Conservation (phyloP, 1,140 invertebrate genomes). For the Drosophila yakuba region DNA sequence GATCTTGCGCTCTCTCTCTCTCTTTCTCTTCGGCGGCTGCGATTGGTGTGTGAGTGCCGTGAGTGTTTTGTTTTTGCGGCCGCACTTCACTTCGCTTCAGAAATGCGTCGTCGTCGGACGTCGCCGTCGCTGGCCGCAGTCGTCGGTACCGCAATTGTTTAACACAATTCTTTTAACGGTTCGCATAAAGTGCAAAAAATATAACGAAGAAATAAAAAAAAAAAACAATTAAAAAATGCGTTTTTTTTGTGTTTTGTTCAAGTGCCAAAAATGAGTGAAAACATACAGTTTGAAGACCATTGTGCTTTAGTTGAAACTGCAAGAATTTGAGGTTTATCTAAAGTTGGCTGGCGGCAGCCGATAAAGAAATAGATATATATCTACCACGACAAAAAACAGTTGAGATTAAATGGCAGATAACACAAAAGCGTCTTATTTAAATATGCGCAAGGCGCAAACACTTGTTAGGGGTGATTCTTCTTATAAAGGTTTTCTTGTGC, state of each 20-base stretch:
- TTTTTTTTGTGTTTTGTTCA: conserved; percentile 31
- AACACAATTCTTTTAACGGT: conserved; percentile 24
- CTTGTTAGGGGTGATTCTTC: conserved; percentile 38
- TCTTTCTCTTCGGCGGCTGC: conserved; percentile 11
- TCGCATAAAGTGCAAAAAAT: conserved; percentile 2
- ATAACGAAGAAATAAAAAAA: neutral
- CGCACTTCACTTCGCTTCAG: conserved; percentile 19
- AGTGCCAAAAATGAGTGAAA: conserved; percentile 23
- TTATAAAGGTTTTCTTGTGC: conserved; percentile 37
- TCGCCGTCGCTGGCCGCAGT: conserved; percentile 32
- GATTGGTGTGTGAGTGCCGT: conserved; percentile 1
- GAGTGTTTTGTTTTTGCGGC: conserved; percentile 27
- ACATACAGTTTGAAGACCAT: conserved; percentile 30
- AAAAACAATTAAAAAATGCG: neutral
- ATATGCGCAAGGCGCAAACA: conserved; percentile 39
- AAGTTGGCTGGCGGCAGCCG: conserved; percentile 4
- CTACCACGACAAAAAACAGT: conserved; percentile 17
- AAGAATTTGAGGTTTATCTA: conserved; percentile 38
- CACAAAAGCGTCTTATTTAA: conserved; percentile 35
- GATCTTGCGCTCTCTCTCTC: conserved; percentile 11
- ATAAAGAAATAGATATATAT: conserved; percentile 14
- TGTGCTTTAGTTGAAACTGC: neutral
- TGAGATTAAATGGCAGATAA: conserved; percentile 51
- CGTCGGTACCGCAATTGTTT: conserved; percentile 29
- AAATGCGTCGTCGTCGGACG: conserved; percentile 42